Percentiles rank a stretch among this genome's conserved stretches.
These are phyloP conservation scores for Drosophila histrio DNA, from an alignment of 2,888 invertebrate genomes.

Conservation along the genomic window DNA sequence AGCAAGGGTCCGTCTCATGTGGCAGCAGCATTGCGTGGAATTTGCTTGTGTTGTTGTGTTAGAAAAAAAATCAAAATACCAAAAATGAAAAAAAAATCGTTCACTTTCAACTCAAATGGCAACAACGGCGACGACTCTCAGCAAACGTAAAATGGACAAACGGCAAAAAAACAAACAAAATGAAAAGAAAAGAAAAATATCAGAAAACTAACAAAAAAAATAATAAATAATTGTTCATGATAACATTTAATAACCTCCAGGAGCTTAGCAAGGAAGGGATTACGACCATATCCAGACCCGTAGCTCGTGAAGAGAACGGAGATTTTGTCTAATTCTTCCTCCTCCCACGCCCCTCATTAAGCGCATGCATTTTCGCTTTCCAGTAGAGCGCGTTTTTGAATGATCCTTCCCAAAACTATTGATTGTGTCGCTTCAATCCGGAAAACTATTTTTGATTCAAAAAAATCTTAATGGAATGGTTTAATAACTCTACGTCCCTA, in stretches of 20 bases:
- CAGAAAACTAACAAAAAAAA: slow-evolving; percentile 21
- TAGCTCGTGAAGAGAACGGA: slow-evolving; percentile 1
- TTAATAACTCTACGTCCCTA: not conserved
- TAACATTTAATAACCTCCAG: slow-evolving; percentile 24
- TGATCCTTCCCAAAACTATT: not conserved
- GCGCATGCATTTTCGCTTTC: not conserved
- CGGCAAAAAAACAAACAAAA: slow-evolving; percentile 20
- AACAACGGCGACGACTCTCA: slow-evolving; percentile 56
- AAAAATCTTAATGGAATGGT: slow-evolving; percentile 1
- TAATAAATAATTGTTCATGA: slow-evolving; percentile 15
- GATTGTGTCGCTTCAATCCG: not conserved
- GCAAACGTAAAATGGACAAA: slow-evolving; percentile 61
- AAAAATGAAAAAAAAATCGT: slow-evolving; percentile 58
- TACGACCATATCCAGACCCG: not conserved
- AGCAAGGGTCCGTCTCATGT: slow-evolving; percentile 36
- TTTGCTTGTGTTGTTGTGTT: slow-evolving; percentile 66
- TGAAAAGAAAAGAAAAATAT: not conserved
- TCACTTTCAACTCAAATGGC: slow-evolving; percentile 68
- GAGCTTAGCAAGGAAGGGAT: slow-evolving; percentile 21
- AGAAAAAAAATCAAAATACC: slow-evolving; percentile 42
- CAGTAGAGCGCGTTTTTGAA: not conserved
- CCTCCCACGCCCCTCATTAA: not conserved
- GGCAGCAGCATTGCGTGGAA: slow-evolving; percentile 58
- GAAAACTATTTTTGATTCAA: slow-evolving; percentile 1
- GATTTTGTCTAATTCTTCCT: not conserved